Conservation (phyloP, 2,888 invertebrate species). For the Lordiphosa fenestrarum region DNA sequence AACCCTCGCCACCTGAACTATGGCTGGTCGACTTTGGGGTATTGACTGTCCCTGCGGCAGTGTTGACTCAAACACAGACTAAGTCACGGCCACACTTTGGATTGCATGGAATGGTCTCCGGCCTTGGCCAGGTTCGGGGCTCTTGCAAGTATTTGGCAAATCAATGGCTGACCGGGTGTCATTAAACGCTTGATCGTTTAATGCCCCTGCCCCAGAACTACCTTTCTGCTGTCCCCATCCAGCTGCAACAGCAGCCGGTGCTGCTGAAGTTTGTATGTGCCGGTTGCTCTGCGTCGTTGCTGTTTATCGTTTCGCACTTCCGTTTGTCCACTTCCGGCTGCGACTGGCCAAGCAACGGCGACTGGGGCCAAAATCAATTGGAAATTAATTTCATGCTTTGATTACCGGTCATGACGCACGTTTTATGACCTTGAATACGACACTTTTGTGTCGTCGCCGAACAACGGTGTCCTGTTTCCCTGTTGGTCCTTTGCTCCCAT, state of each 20-base stretch:
- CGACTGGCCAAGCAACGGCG: constrained; percentile 51
- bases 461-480: constrained; percentile 15
- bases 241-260: constrained; percentile 25
- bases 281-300: constrained; percentile 32
- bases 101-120: constrained; percentile 6
- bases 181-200: constrained; percentile 74
- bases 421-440: constrained; percentile 74
- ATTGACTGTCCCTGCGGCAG: constrained; percentile 65
- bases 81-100: constrained; percentile 24
- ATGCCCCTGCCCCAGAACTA: constrained; percentile 24
- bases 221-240: neutral
- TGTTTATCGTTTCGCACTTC: constrained; percentile 74
- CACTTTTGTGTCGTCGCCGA: constrained; percentile 67
- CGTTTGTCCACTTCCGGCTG: constrained; percentile 72
- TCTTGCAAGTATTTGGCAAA: constrained; percentile 67
- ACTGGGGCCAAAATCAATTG: constrained; percentile 71
- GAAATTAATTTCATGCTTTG: constrained; percentile 75
- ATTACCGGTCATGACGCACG: constrained; percentile 74
- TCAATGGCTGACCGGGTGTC: constrained; percentile 73
- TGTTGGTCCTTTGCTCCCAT: constrained; percentile 22
- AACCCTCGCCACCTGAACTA: constrained; percentile 29
- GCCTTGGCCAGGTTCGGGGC: constrained; percentile 15
- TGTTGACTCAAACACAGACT: constrained; percentile 58
- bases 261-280: constrained; percentile 55
- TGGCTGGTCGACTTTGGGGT: constrained; percentile 41